These are phyloP conservation scores for Acanthurus tractus DNA, from an alignment of 2,797 vertebrate species.

Conservation along the genomic window DNA sequence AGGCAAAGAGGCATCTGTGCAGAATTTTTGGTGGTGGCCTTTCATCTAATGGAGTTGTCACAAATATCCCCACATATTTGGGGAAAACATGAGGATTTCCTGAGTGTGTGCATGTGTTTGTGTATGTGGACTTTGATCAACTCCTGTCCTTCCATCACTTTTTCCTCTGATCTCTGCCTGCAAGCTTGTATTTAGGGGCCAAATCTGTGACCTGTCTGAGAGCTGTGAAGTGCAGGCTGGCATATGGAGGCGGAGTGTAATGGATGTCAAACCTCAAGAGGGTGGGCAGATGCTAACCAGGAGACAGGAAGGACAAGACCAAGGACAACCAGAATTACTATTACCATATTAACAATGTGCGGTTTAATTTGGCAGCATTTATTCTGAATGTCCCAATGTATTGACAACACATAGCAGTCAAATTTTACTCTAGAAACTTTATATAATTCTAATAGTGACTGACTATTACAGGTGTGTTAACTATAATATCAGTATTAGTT, in stretches of 20 bases:
- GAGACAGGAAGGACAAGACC: constrained; percentile 61
- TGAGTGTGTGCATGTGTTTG: constrained; percentile 35
- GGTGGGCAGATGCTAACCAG: constrained; percentile 62
- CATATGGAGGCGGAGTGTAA: constrained; percentile 58
- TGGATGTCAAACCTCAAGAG: constrained; percentile 68
- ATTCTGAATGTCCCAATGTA: constrained; percentile 11
- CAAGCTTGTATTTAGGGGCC: constrained; percentile 65
- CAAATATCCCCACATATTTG: constrained; percentile 45
- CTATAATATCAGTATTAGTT: not conserved
- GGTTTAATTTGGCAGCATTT: constrained; percentile 16
- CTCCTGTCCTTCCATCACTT: constrained; percentile 70
- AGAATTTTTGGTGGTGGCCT: constrained; percentile 34
- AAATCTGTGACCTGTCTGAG: constrained; percentile 71
- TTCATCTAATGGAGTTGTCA: constrained; percentile 62
- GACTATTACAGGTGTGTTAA: not conserved
- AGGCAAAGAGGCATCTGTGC: constrained; percentile 57
- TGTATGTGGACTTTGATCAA: constrained; percentile 68
- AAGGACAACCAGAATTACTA: constrained; percentile 48
- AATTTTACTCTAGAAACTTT: not conserved
- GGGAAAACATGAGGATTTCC: constrained; percentile 59
- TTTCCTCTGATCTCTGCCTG: constrained; percentile 74
- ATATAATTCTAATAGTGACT: not conserved
- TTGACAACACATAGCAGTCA: not conserved
- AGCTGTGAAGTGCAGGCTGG: constrained; percentile 59
- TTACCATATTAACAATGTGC: constrained; percentile 26